phyloP scores from a whole-genome alignment of 2,113 vertebrate genomes.

The Podarcis raffonei region DNA sequence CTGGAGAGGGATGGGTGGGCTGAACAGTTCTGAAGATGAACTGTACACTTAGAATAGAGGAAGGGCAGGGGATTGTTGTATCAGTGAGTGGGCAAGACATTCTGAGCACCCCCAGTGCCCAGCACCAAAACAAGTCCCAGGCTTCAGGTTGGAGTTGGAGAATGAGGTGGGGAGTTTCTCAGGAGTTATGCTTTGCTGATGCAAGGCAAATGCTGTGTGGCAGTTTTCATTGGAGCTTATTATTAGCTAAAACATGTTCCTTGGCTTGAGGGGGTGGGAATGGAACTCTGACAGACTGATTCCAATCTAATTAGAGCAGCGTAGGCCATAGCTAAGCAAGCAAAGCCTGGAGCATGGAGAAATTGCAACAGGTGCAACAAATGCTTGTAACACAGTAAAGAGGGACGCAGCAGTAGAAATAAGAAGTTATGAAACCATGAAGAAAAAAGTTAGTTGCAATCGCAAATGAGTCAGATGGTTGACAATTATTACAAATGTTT shows the following conservation, averaged over 20 bases:
- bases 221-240: background rate
- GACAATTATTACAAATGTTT: background rate
- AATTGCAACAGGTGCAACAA: background rate
- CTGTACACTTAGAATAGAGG: background rate
- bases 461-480: background rate
- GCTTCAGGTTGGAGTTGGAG: background rate
- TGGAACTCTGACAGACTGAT: background rate
- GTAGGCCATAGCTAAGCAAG: rapidly evolving
- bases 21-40: background rate
- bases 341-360: background rate
- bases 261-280: background rate
- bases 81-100: background rate
- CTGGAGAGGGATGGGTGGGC: background rate
- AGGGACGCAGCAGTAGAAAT: background rate
- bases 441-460: constrained; percentile 17
- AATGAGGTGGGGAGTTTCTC: background rate
- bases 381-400: background rate
- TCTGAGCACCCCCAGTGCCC: background rate
- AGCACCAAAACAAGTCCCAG: background rate
- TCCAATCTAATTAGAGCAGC: background rate
- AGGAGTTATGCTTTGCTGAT: background rate
- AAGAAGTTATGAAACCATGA: background rate
- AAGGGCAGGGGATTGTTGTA: background rate
- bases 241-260: rapidly evolving
- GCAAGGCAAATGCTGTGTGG: too few species aligned